Evolutionary conservation across 2,888 invertebrate genomes (phyloP).

Genomic region (Aethes cnicana): DNA sequence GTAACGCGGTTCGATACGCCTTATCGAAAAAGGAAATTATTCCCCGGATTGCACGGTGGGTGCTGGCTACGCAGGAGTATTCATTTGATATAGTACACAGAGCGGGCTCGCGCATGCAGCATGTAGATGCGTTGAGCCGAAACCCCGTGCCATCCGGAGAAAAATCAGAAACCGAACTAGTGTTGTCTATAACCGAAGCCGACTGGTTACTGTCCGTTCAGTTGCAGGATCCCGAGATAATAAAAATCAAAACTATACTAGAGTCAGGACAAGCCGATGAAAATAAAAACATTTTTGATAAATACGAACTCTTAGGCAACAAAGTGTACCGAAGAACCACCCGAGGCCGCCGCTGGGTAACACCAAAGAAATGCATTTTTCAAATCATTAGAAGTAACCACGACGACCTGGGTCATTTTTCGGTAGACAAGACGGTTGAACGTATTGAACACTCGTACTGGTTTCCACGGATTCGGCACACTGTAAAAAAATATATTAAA

Average conservation of each 20-base stretch:
- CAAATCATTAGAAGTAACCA: constrained; percentile 36
- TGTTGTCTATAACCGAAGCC: constrained; percentile 2
- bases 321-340: constrained; percentile 41
- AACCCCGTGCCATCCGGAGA: constrained; percentile 9
- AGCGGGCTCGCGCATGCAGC: constrained; percentile 5
- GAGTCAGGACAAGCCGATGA: constrained; percentile 36
- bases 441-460: neutral
- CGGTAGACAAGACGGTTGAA: constrained; percentile 28
- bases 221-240: constrained; percentile 35
- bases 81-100: neutral
- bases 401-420: constrained; percentile 38
- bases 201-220: constrained; percentile 31
- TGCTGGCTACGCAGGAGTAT: neutral
- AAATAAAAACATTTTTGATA: constrained; percentile 35
- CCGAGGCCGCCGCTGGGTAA: constrained; percentile 40
- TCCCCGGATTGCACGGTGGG: constrained; percentile 8
- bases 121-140: constrained; percentile 6
- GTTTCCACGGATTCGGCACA: constrained; percentile 28
- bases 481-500: constrained; percentile 40
- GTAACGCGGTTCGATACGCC: neutral
- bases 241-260: constrained; percentile 27
- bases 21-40: constrained; percentile 9
- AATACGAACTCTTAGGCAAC: constrained; percentile 38
- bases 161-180: neutral
- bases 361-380: constrained; percentile 41